Conservation (phyloP, 2,113 vertebrate genomes). For the Trogon melanurus region DNA sequence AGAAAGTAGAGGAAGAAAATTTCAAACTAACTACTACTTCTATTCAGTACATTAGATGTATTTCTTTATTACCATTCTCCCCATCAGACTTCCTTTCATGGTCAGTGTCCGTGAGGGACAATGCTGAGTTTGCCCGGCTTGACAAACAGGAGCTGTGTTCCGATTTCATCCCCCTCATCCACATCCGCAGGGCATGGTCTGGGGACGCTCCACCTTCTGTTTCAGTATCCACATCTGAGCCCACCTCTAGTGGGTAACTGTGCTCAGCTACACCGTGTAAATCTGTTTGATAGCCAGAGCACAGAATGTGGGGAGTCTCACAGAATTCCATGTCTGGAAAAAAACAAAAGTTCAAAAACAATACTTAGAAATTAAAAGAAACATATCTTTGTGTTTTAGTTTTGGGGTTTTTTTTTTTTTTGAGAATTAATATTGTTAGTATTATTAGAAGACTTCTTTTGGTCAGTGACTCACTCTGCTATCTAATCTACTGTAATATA, state of each 20-base stretch:
- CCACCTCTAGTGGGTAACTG: constrained; percentile 87
- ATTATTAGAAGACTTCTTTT: not conserved
- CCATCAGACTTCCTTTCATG: constrained; percentile 95
- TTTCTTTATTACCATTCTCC: constrained; percentile 88
- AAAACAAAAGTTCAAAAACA: constrained; percentile 43
- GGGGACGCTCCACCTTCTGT: constrained; percentile 89
- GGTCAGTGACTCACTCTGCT: not conserved
- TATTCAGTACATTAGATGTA: not conserved
- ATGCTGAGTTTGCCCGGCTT: constrained; percentile 92
- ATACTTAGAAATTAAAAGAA: not conserved
- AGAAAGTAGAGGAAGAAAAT: not conserved
- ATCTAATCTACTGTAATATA: not conserved
- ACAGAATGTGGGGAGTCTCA: constrained; percentile 85
- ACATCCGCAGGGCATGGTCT: constrained; percentile 89
- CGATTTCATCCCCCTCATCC: constrained; percentile 93
- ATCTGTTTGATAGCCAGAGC: constrained; percentile 86
- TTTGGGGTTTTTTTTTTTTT: not conserved
- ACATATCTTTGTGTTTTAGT: not conserved
- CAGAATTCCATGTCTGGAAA: constrained; percentile 90
- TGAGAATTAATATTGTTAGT: not conserved
- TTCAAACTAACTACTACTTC: not conserved
- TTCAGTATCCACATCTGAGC: constrained; percentile 90
- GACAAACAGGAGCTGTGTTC: constrained; percentile 95
- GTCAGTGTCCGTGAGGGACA: constrained; percentile 96
- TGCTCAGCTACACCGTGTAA: constrained; percentile 79